phyloP scores from a whole-genome alignment of 2,797 vertebrate species.

The Bothrops alternatus region DNA sequence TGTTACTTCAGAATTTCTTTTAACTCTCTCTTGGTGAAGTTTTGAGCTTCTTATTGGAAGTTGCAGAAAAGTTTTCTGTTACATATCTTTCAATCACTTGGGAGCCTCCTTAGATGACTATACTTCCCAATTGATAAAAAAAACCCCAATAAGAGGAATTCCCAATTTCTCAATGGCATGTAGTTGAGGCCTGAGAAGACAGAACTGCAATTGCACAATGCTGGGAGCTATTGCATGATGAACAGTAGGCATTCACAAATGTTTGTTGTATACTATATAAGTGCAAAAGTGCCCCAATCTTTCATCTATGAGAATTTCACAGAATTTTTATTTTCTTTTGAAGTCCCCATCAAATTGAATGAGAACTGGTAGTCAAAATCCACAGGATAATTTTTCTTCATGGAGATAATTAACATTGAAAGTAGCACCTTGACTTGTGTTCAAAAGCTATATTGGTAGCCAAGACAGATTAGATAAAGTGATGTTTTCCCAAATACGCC shows the following conservation, averaged over 20 bases:
- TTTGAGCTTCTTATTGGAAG: neutral
- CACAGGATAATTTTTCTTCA: neutral
- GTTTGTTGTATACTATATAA: neutral
- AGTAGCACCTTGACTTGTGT: too few species aligned
- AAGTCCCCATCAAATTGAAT: neutral
- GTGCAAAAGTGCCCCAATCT: neutral
- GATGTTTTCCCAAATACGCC: neutral
- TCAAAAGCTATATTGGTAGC: neutral
- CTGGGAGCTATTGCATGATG: neutral
- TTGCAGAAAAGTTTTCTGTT: neutral
- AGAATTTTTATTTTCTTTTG: neutral
- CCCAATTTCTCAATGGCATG: neutral
- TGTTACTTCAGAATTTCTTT: neutral
- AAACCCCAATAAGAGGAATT: neutral
- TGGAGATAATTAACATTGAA: neutral
- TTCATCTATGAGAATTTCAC: neutral
- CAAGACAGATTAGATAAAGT: neutral
- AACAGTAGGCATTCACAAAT: neutral
- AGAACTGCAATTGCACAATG: neutral
- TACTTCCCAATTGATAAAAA: neutral
- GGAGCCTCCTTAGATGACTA: neutral
- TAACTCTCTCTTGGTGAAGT: neutral
- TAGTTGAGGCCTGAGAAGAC: neutral
- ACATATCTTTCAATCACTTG: neutral
- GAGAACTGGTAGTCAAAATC: neutral